Conservation (phyloP, 2,888 invertebrate species). For the Hirtodrosophila histrioides region DNA sequence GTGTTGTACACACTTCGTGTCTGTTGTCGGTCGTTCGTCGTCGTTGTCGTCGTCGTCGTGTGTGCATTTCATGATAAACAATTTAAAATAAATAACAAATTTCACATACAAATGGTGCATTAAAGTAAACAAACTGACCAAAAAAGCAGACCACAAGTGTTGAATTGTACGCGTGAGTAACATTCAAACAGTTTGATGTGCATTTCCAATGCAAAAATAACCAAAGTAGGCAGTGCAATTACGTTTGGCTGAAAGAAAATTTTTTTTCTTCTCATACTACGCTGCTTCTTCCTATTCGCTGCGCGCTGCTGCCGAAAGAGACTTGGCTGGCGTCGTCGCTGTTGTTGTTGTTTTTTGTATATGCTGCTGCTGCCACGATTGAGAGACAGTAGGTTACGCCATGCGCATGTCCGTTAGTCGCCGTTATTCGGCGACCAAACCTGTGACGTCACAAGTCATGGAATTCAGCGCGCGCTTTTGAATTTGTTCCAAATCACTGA, state of each 20-base stretch:
- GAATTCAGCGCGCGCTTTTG: no score
- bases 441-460: no score
- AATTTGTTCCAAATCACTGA: no score
- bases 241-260: constrained; percentile 65
- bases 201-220: constrained; percentile 43
- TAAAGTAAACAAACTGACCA: constrained; percentile 56
- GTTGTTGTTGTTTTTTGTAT: constrained; percentile 47
- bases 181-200: constrained; percentile 46
- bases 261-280: constrained; percentile 61
- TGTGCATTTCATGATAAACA: constrained; percentile 77
- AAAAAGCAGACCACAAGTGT: constrained; percentile 49
- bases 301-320: constrained; percentile 58
- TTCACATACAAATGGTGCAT: constrained; percentile 56
- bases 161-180: constrained; percentile 67
- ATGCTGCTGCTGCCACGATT: constrained; percentile 43
- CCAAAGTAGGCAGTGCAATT: constrained; percentile 56
- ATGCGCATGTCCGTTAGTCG: no score
- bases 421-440: no score
- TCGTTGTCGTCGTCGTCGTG: constrained; percentile 59
- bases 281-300: constrained; percentile 51
- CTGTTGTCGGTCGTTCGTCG: constrained; percentile 58
- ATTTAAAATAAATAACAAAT: constrained; percentile 70
- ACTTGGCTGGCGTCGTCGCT: constrained; percentile 52
- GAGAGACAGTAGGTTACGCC: no score
- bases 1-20: constrained; percentile 59